Conservation (phyloP, 2,888 invertebrate genomes). For the Rugalucina vietnamica region DNA sequence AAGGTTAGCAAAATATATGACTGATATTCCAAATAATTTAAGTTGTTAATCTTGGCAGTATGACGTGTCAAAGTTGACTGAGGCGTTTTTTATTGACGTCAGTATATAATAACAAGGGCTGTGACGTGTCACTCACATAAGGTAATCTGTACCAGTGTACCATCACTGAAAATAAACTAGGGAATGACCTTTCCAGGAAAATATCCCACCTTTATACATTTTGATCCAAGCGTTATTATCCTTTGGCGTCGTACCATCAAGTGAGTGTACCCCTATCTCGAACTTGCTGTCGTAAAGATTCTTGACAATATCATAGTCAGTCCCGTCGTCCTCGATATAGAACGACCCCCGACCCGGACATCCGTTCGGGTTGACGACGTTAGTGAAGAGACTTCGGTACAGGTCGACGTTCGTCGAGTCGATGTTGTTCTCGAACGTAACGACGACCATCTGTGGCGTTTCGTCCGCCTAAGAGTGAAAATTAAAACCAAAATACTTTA, state of each 20-base stretch:
- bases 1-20: too few relatives aligned
- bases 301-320: constrained; percentile 60
- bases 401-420: constrained; percentile 57
- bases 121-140: not conserved
- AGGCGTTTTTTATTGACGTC: too few relatives aligned
- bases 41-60: too few relatives aligned
- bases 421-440: constrained; percentile 69
- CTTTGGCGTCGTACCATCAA: constrained; percentile 59
- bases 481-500: too few relatives aligned
- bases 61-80: too few relatives aligned
- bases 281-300: constrained; percentile 55
- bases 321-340: constrained; percentile 62
- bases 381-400: constrained; percentile 50
- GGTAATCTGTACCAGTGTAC: not conserved
- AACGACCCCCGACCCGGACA: constrained; percentile 68
- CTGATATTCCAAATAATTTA: too few relatives aligned
- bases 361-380: constrained; percentile 68
- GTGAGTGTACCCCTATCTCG: constrained; percentile 67
- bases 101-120: too few relatives aligned
- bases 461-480: constrained; percentile 59
- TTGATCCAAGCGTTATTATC: constrained; percentile 51
- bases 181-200: not conserved
- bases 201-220: constrained; percentile 54
- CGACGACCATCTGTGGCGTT: constrained; percentile 70
- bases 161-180: not conserved